Conservation (phyloP, 2,888 invertebrate genomes). For the Pegoplata infirma region DNA sequence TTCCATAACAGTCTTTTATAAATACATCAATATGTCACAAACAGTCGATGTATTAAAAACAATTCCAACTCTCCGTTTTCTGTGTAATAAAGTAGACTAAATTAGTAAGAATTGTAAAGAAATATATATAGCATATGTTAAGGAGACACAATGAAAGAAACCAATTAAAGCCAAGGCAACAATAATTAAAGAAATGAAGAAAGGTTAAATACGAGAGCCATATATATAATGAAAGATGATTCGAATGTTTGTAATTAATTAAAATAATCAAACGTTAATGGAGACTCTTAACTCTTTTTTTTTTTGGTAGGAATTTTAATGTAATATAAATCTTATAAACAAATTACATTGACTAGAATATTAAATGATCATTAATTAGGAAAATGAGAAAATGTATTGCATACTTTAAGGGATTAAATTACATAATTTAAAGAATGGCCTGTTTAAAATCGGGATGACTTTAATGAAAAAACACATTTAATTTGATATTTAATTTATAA, state of each 20-base stretch:
- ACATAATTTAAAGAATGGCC: no score
- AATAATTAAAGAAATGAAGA: background rate
- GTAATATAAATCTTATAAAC: no score
- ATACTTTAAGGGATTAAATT: no score
- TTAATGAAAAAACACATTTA: no score
- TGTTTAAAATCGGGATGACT: no score
- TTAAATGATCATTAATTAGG: no score
- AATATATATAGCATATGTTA: constrained; percentile 17
- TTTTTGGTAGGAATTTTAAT: no score
- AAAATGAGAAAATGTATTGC: no score
- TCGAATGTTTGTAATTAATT: constrained; percentile 21
- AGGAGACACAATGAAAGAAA: constrained; percentile 9
- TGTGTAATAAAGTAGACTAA: background rate
- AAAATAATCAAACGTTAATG: constrained; percentile 19
- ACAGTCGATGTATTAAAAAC: no score
- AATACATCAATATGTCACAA: background rate
- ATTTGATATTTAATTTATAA: no score
- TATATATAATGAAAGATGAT: background rate
- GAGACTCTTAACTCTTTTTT: background rate
- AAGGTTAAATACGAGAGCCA: background rate
- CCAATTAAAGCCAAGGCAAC: constrained; percentile 21
- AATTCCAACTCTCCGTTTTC: background rate
- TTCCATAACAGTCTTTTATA: no score
- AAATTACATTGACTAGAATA: no score
- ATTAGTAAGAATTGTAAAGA: background rate